A percentile compares a stretch with the other conserved stretches of the same genome.
These are phyloP conservation scores for Fregata magnificens DNA, from an alignment of 2,113 vertebrate genomes.

Conservation along the genomic window DNA sequence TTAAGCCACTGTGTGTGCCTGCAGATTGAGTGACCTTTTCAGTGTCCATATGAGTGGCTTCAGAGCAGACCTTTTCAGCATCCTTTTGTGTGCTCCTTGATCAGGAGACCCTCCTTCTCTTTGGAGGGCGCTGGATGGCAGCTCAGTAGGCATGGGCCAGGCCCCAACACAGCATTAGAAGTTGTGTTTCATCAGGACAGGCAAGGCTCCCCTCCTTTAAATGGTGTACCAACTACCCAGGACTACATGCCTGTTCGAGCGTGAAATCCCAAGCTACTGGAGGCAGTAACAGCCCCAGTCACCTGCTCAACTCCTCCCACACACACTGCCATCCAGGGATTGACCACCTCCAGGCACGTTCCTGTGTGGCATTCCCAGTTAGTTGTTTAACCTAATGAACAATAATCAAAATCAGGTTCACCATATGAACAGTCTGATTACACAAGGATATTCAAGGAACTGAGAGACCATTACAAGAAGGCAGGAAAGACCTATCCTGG, in stretches of 20 bases:
- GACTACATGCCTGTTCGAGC: neutral
- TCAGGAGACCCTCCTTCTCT: neutral
- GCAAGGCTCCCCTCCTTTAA: neutral
- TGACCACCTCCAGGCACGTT: rapidly evolving
- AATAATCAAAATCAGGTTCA: neutral
- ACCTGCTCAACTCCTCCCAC: neutral
- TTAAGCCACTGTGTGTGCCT: neutral
- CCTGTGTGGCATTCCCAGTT: neutral
- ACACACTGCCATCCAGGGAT: neutral
- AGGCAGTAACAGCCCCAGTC: neutral
- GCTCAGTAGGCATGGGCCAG: too few relatives aligned
- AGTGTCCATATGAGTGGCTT: neutral
- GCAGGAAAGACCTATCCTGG: neutral
- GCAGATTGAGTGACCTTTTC: neutral
- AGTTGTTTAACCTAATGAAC: neutral
- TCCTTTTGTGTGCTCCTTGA: neutral
- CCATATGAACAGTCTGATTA: neutral
- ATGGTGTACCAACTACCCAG: neutral
- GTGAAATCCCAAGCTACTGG: neutral
- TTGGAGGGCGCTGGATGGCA: neutral
- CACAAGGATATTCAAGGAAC: neutral
- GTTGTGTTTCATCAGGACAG: neutral
- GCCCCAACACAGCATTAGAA: neutral
- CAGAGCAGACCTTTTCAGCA: neutral
- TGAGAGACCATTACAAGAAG: neutral